These are phyloP conservation scores for Brachionus rotundiformis DNA, from an alignment of 1,140 invertebrate species.

Conservation along the genomic window DNA sequence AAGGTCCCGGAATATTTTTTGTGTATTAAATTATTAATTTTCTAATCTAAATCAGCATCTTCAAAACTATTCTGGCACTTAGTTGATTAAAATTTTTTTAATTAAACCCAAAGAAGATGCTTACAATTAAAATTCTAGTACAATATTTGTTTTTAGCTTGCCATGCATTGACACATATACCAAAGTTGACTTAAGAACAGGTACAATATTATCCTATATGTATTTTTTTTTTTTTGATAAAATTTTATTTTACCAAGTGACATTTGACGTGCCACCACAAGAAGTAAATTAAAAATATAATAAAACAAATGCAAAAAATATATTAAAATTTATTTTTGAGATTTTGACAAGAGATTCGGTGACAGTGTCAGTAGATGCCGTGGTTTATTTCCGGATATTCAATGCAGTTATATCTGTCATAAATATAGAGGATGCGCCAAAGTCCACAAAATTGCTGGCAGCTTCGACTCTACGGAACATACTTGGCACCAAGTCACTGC, in stretches of 20 bases:
- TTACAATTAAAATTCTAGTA: background rate
- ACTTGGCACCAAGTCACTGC: conserved; percentile 53
- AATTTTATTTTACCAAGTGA: conserved; percentile 3
- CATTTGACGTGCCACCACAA: conserved; percentile 54
- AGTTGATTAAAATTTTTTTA: conserved; percentile 68
- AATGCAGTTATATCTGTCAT: conserved; percentile 46
- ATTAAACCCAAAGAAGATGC: background rate
- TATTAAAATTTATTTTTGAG: background rate
- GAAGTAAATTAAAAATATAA: conserved; percentile 17
- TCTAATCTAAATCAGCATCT: background rate
- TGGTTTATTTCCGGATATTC: conserved; percentile 40
- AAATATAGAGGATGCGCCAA: conserved; percentile 53
- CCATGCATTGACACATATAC: conserved; percentile 77
- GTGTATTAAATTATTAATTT: conserved; percentile 31
- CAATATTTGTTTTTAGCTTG: conserved; percentile 43
- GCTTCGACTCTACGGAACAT: conserved; percentile 54
- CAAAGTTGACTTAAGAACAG: conserved; percentile 78
- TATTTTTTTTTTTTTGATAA: background rate
- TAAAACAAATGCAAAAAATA: background rate
- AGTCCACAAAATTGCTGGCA: conserved; percentile 53
- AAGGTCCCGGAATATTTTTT: conserved; percentile 54
- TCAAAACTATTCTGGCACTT: conserved; percentile 61
- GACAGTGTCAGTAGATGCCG: conserved; percentile 52
- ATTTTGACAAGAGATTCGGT: conserved; percentile 54
- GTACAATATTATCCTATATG: conserved; percentile 72